Percentiles rank a stretch among this genome's conserved stretches.
These are phyloP conservation scores for Cyclura pinguis DNA, from an alignment of 2,797 vertebrate genomes.

Conservation along the genomic window DNA sequence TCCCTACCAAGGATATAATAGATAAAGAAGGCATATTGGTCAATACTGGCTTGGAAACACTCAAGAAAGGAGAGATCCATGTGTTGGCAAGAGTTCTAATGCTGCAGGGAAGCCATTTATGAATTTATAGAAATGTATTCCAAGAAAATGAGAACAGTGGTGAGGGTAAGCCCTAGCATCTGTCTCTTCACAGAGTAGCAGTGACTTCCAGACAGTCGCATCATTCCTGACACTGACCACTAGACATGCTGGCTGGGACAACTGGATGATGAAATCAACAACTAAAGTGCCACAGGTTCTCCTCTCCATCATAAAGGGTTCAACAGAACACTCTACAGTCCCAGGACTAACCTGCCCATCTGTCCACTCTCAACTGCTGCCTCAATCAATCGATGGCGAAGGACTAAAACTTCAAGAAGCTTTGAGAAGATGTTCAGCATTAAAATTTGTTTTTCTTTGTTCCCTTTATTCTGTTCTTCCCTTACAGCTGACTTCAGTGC, in stretches of 20 bases:
- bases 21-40: not conserved
- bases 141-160: too few relatives aligned
- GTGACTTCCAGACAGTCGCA: not conserved
- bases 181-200: too few relatives aligned
- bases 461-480: slow-evolving; percentile 58
- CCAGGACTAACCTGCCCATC: slow-evolving; percentile 76
- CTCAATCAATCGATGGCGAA: slow-evolving; percentile 78
- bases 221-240: not conserved
- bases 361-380: slow-evolving; percentile 70
- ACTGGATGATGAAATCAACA: too few relatives aligned
- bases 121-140: not conserved
- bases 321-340: not conserved
- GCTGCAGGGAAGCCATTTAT: not conserved
- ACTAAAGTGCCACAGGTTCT: not conserved
- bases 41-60: not conserved
- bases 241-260: too few relatives aligned
- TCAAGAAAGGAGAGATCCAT: not conserved
- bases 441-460: slow-evolving; percentile 68
- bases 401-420: slow-evolving; percentile 80
- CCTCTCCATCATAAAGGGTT: not conserved
- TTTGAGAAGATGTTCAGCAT: slow-evolving; percentile 78
- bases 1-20: not conserved
- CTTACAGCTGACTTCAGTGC: slow-evolving; percentile 67
- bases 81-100: not conserved
- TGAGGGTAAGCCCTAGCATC: too few relatives aligned